Percentiles rank a stretch among this genome's conserved stretches.
phyloP scores from a whole-genome alignment of 2,888 invertebrate species.

The Caenorhabditis zanzibari region DNA sequence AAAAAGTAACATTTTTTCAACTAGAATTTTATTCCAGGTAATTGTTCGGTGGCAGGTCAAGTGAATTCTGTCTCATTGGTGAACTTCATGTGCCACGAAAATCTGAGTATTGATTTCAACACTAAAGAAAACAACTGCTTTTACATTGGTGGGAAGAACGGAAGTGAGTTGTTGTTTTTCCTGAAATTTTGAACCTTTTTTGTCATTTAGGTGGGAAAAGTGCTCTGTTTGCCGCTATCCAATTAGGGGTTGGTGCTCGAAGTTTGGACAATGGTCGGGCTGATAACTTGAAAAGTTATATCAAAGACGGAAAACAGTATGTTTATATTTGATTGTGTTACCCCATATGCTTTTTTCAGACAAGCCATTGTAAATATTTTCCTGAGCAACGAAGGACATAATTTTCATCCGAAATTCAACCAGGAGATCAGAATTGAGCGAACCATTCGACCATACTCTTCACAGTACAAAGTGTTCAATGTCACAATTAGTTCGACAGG shows the following conservation, averaged over 20 bases:
- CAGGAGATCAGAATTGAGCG: conserved; percentile 74
- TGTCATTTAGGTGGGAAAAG: conserved; percentile 91
- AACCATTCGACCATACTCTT: conserved; percentile 69
- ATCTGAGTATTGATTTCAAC: conserved; percentile 87
- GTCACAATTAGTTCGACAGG: not conserved
- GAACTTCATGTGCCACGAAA: conserved; percentile 96
- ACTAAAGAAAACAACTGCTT: conserved; percentile 88
- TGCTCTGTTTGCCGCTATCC: conserved; percentile 91
- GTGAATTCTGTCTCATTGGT: conserved; percentile 85
- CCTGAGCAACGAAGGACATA: conserved; percentile 73
- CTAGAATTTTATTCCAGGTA: conserved; percentile 19
- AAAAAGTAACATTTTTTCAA: no score
- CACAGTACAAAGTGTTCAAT: conserved; percentile 67
- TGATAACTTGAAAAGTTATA: conserved; percentile 85
- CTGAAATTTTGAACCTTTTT: no score
- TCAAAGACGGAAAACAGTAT: conserved; percentile 88
- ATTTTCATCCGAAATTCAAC: conserved; percentile 68
- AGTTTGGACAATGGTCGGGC: conserved; percentile 90
- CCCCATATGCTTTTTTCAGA: conserved; percentile 46
- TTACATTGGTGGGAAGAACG: conserved; percentile 88
- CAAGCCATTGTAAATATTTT: conserved; percentile 70
- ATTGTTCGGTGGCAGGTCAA: conserved; percentile 69
- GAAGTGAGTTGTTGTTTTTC: conserved; percentile 84
- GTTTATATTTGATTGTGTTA: not conserved
- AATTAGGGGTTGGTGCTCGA: conserved; percentile 90